phyloP scores from a whole-genome alignment of 2,888 invertebrate species.

The Parnassius orleans region DNA sequence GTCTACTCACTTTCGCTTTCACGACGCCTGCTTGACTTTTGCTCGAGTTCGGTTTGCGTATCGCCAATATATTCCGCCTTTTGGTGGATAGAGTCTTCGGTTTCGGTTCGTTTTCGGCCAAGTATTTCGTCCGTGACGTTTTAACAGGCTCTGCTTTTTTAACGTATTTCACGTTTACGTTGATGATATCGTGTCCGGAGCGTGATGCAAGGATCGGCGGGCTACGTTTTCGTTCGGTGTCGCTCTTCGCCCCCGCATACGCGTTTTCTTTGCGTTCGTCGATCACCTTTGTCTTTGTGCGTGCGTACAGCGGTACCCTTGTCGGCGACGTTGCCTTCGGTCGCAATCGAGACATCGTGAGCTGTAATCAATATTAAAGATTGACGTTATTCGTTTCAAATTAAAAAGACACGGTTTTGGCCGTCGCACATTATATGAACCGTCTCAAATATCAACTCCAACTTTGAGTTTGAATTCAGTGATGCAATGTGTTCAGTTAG shows the following conservation, averaged over 20 bases:
- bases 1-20: conserved; percentile 54
- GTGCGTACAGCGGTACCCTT: conserved; percentile 60
- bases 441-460: too few relatives aligned
- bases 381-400: neutral
- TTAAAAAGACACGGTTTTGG: neutral
- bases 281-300: conserved; percentile 62
- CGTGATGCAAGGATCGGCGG: conserved; percentile 49
- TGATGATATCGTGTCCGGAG: conserved; percentile 57
- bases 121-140: conserved; percentile 52
- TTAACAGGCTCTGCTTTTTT: conserved; percentile 63
- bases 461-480: too few relatives aligned
- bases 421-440: neutral
- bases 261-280: conserved; percentile 75
- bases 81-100: conserved; percentile 61
- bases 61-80: conserved; percentile 64
- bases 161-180: conserved; percentile 52
- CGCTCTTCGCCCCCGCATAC: conserved; percentile 61
- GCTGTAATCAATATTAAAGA: conserved; percentile 46
- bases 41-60: conserved; percentile 66
- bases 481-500: too few relatives aligned
- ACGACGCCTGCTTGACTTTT: conserved; percentile 57
- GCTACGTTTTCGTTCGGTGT: conserved; percentile 49
- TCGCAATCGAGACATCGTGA: conserved; percentile 68
- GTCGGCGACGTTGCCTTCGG: conserved; percentile 63
- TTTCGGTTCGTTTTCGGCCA: conserved; percentile 64